These are phyloP conservation scores for Rachycentron canadum DNA, from an alignment of 2,797 vertebrate species.

Conservation along the genomic window DNA sequence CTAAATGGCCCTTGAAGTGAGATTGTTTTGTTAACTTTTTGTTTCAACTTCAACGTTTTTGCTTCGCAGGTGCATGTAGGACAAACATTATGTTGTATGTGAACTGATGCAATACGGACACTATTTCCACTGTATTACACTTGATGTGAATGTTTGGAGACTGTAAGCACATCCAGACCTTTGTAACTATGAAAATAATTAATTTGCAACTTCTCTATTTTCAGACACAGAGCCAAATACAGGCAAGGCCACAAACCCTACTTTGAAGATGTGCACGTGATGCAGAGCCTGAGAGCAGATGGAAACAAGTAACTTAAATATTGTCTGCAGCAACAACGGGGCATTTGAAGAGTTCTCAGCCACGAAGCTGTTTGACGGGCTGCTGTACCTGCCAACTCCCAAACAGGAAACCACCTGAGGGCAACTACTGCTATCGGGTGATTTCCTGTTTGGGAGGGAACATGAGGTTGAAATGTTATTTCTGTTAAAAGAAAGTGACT, in stretches of 20 bases:
- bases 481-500: slow-evolving; percentile 16
- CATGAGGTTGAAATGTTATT: not conserved
- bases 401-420: slow-evolving; percentile 24
- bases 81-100: not conserved
- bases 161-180: no score
- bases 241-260: no score
- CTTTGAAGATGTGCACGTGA: not conserved
- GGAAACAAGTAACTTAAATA: not conserved
- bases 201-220: not conserved
- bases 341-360: not conserved
- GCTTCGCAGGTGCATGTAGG: no score
- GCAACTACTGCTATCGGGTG: not conserved
- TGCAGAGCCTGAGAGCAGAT: not conserved
- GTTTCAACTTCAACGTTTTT: not conserved
- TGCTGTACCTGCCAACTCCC: slow-evolving; percentile 7
- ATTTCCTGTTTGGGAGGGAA: no score
- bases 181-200: not conserved
- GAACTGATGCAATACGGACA: not conserved
- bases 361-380: not conserved
- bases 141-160: no score
- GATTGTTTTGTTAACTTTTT: not conserved
- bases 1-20: no score
- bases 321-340: not conserved
- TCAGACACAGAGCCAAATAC: not conserved
- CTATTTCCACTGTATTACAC: not conserved